Conservation (phyloP, 2,888 invertebrate genomes). For the Drosophila rellima region DNA sequence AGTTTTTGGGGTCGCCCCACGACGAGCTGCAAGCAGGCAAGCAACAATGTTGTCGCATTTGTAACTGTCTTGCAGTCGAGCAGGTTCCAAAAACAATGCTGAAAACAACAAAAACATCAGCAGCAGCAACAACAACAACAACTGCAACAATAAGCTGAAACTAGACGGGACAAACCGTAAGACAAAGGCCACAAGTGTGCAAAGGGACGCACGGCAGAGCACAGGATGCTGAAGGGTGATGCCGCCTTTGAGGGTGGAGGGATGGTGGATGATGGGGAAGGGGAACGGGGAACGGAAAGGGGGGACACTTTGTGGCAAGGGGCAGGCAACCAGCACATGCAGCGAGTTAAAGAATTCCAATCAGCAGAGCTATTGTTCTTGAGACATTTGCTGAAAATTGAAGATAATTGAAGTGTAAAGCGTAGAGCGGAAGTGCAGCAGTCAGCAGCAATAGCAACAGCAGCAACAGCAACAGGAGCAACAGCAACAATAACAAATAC, state of each 20-base stretch:
- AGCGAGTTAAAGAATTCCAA: conserved; percentile 80
- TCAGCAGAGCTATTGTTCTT: conserved; percentile 81
- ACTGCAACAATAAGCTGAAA: neutral
- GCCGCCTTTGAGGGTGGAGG: neutral
- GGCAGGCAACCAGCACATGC: conserved; percentile 64
- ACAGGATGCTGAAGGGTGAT: conserved; percentile 5
- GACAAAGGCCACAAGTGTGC: conserved; percentile 55
- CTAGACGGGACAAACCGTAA: conserved; percentile 25
- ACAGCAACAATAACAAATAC: neutral
- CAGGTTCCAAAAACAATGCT: conserved; percentile 56
- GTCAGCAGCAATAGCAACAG: conserved; percentile 58
- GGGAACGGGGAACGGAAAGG: too few species aligned
- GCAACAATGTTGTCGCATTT: conserved; percentile 80
- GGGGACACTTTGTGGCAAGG: conserved; percentile 45
- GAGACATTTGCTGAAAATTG: conserved; percentile 82
- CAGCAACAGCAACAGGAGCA: conserved; percentile 2
- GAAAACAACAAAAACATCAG: conserved; percentile 33
- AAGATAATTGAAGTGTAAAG: conserved; percentile 83
- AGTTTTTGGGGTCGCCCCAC: conserved; percentile 38
- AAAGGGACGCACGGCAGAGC: conserved; percentile 10
- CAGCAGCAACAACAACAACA: conserved; percentile 3
- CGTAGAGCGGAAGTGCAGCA: conserved; percentile 77
- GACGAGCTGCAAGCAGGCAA: conserved; percentile 36
- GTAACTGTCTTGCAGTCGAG: conserved; percentile 74
- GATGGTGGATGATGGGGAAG: neutral